These are phyloP conservation scores for Tetrao urogallus DNA, from an alignment of 2,113 vertebrate genomes.

Conservation along the genomic window DNA sequence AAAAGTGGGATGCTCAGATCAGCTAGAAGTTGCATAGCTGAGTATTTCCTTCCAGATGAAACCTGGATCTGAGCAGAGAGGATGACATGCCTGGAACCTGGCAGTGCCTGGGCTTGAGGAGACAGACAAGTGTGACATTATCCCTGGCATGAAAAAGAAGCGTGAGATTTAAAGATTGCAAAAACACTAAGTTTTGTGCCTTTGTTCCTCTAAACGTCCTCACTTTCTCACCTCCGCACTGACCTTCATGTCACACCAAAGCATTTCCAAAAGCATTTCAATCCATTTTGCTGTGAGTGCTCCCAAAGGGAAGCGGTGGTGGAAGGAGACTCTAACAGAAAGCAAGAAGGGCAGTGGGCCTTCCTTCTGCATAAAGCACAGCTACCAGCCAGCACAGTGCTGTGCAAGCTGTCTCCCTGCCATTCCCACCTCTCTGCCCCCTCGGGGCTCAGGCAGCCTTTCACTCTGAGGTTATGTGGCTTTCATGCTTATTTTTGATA, in stretches of 20 bases:
- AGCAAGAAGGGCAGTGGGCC: conserved; percentile 40
- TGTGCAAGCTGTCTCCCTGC: conserved; percentile 31
- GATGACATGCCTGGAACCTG: neutral
- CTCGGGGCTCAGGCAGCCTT: conserved; percentile 48
- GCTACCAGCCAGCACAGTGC: neutral
- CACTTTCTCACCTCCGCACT: neutral
- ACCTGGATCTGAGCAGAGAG: neutral
- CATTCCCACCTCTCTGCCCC: conserved; percentile 35
- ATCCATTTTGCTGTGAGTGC: conserved; percentile 49
- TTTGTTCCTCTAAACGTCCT: conserved; percentile 11
- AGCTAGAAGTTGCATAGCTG: neutral
- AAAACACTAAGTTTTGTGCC: neutral
- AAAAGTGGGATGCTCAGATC: neutral
- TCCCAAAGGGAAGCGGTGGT: neutral
- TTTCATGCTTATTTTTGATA: neutral
- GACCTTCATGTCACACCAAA: conserved; percentile 10
- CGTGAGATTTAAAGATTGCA: neutral
- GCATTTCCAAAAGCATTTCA: conserved; percentile 26
- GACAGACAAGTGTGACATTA: neutral
- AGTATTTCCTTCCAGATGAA: neutral
- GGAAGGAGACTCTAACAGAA: conserved; percentile 48
- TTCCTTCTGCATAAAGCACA: conserved; percentile 36
- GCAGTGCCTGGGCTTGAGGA: too few relatives aligned
- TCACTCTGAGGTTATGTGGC: neutral
- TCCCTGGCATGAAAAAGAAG: neutral